Base-by-base conservation (phyloP, 2,797 vertebrate genomes). In the Dendrocincla tyrannina region DNA sequence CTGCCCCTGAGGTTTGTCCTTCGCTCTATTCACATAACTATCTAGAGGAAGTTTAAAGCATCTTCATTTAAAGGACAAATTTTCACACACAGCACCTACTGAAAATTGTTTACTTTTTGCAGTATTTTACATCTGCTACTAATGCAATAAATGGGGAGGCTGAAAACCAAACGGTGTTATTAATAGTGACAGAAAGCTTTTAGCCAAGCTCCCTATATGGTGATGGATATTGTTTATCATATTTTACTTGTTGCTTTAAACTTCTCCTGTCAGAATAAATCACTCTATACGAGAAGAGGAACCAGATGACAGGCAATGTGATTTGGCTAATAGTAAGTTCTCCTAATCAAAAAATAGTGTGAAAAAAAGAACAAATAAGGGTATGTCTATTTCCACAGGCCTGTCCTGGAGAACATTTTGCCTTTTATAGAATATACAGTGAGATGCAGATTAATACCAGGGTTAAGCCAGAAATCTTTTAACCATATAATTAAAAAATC, bases 171-270 rank as follows among this genome's bases (percentile, higher is more conserved):
- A 84, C 88, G 74, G 18, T 42, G 20, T 96, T 95, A 97, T 97
- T 96, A 93, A 85, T 46, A 84, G 70, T 93, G 97, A 96, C 94
- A 96, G 95, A 94, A 97, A 96, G 93, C 93, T 97, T 98, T 98
- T 96, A 98, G 95, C 85, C 72, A 47, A 75, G 17, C 49, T 96
- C 77, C 76, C 59, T 91, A 8, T 73, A 49, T 86, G 46, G 49
- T 96, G 94, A 96, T 83, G 91, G 95, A 94, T 96, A 84, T 49
- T 96, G 90, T 97, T 97, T 96, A 97, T 97, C 86, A 85, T 95
- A 67, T 95, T 97, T 96, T 76, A 95, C 92, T 96, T 97, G 95
- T 96, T 98, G 87, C 89, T 97, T 96, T 95, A 95, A 97, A 89
- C 72, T 93, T 94, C 37, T 35, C 53, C 85, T 93, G 95, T 96